These are phyloP conservation scores for Acanthosepion esculentum DNA, from an alignment of 2,888 invertebrate genomes.

Conservation along the genomic window DNA sequence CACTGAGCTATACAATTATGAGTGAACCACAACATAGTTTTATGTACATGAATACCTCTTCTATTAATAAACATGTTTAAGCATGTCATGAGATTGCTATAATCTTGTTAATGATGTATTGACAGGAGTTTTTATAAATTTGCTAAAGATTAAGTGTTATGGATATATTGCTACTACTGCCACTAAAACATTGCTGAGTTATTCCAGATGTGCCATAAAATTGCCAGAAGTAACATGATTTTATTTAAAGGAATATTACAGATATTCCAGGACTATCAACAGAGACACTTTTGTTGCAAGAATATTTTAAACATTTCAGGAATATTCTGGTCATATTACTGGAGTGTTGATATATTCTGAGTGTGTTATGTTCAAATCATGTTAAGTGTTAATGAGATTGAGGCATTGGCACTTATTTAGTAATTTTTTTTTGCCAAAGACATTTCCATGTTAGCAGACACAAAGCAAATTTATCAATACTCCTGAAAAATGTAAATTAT, in stretches of 20 bases:
- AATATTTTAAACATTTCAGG: neutral
- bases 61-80: too few relatives aligned
- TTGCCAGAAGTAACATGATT: neutral
- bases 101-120: too few relatives aligned
- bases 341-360: neutral
- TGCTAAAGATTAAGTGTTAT: too few relatives aligned
- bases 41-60: too few relatives aligned
- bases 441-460: neutral
- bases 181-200: neutral
- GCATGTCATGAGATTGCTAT: too few relatives aligned
- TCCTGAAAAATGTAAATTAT: neutral
- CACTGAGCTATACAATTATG: neutral
- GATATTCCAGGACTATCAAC: neutral
- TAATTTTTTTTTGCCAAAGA: neutral
- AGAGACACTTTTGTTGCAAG: neutral
- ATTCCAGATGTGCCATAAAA: neutral
- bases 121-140: too few relatives aligned
- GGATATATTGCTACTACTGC: neutral
- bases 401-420: constrained; percentile 21
- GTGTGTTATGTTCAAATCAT: neutral
- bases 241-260: neutral
- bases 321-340: neutral
- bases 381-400: neutral
- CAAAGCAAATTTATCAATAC: neutral
- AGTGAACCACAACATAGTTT: neutral